These are phyloP conservation scores for Torymus tubicola DNA, from an alignment of 2,888 invertebrate species.

Conservation along the genomic window DNA sequence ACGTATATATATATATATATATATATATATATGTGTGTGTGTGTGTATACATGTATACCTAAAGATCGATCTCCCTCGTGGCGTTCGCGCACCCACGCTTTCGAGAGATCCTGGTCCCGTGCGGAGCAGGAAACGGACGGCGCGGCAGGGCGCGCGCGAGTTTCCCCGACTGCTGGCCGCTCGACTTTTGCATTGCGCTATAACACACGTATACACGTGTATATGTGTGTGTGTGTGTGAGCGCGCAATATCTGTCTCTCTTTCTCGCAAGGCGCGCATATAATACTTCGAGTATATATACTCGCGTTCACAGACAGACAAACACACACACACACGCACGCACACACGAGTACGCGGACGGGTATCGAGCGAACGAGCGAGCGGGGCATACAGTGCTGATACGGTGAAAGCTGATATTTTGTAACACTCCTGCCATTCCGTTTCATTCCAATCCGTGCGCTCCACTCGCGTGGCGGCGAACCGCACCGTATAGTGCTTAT, in stretches of 20 bases:
- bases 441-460: slow-evolving; percentile 71
- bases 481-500: too few relatives aligned
- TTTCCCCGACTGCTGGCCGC: slow-evolving; percentile 24
- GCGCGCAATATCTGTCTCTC: slow-evolving; percentile 2
- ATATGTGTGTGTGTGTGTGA: neutral
- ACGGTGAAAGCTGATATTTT: slow-evolving; percentile 77
- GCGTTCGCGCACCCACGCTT: neutral
- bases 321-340: slow-evolving; percentile 51
- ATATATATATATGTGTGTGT: too few relatives aligned
- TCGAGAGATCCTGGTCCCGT: neutral
- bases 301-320: slow-evolving; percentile 41
- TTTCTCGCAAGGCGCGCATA: neutral
- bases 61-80: neutral
- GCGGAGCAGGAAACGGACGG: slow-evolving; percentile 36
- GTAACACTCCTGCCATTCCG: slow-evolving; percentile 74
- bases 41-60: neutral
- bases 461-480: slow-evolving; percentile 11
- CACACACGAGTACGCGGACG: slow-evolving; percentile 43
- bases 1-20: too few relatives aligned
- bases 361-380: slow-evolving; percentile 13
- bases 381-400: slow-evolving; percentile 66
- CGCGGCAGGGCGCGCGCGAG: neutral
- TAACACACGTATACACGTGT: slow-evolving; percentile 36
- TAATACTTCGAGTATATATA: neutral
- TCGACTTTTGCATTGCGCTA: slow-evolving; percentile 42